A percentile compares a stretch with the other conserved stretches of the same genome.
These are phyloP conservation scores for Enteromius afrohamiltoni DNA, from an alignment of 2,797 vertebrate species.

Conservation along the genomic window DNA sequence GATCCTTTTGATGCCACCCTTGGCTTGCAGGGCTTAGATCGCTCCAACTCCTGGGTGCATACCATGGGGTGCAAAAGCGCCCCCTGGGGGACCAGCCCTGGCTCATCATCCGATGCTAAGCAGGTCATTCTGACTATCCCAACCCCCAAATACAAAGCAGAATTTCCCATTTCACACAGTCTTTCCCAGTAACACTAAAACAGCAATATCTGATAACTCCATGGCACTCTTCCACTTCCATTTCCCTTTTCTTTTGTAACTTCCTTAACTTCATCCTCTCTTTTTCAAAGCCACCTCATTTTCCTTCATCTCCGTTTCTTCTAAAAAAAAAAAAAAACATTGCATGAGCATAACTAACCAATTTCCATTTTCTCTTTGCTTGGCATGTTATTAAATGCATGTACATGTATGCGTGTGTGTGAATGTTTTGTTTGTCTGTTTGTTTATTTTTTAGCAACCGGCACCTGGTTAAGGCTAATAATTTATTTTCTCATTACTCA, in stretches of 20 bases:
- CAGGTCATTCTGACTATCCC: conserved; percentile 88
- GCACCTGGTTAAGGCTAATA: background rate
- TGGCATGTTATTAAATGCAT: conserved; percentile 66
- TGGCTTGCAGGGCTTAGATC: conserved; percentile 93
- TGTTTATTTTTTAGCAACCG: background rate
- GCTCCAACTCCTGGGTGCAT: conserved; percentile 99
- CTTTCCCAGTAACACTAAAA: conserved; percentile 47
- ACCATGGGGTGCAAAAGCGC: conserved; percentile 98
- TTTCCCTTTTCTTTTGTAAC: conserved; percentile 33
- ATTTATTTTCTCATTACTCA: conserved; percentile 1
- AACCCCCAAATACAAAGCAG: conserved; percentile 48
- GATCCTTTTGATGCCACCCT: conserved; percentile 80
- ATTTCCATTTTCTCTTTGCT: conserved; percentile 53
- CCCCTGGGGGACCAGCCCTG: conserved; percentile 98
- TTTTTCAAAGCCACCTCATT: background rate
- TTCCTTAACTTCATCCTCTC: background rate
- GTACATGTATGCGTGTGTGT: conserved; percentile 37
- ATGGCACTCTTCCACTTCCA: conserved; percentile 31
- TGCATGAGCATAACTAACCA: conserved; percentile 58
- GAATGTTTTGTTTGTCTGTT: conserved; percentile 37
- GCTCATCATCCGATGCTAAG: conserved; percentile 95
- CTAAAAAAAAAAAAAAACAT: conserved; percentile 40
- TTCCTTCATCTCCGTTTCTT: conserved; percentile 20
- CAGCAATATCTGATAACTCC: background rate
- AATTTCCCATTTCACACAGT: conserved; percentile 34